A percentile compares a stretch with the other conserved stretches of the same genome.
These are phyloP conservation scores for Ophion slaviceki DNA, from an alignment of 2,888 invertebrate species.

Conservation along the genomic window DNA sequence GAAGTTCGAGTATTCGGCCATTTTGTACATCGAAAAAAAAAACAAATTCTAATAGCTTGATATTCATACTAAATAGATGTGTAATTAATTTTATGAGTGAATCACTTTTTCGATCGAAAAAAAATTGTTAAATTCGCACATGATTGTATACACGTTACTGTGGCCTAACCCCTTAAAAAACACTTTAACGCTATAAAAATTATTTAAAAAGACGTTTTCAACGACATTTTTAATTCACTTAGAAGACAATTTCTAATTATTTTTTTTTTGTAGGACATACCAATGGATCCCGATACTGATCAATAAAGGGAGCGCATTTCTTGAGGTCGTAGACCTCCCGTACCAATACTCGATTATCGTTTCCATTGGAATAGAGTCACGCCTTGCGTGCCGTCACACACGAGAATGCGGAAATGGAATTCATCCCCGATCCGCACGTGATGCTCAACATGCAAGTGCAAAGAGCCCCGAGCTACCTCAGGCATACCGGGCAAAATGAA, in stretches of 20 bases:
- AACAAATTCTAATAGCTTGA: no score
- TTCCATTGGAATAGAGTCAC: conserved; percentile 63
- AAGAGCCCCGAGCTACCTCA: background rate
- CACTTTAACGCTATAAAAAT: no score
- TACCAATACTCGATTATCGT: conserved; percentile 25
- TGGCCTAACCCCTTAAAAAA: no score
- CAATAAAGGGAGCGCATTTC: conserved; percentile 23
- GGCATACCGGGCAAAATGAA: conserved; percentile 6
- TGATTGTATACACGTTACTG: no score
- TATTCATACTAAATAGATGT: no score
- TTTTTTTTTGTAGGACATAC: conserved; percentile 6
- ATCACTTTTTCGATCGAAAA: no score
- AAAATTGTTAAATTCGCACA: no score
- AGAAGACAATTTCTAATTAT: background rate
- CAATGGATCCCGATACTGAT: background rate
- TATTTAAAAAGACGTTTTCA: no score
- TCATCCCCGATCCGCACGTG: conserved; percentile 54
- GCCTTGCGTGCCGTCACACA: conserved; percentile 42
- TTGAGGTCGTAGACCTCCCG: background rate
- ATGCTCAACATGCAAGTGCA: conserved; percentile 12
- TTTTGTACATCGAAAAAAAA: no score
- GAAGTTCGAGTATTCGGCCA: no score
- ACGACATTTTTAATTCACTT: no score
- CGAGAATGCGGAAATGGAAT: conserved; percentile 64
- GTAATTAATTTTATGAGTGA: no score